Evolutionary conservation across 1,140 invertebrate species (phyloP), one percentile per base, ranked within the genome.

Genomic region (Nautilus pompilius): DNA sequence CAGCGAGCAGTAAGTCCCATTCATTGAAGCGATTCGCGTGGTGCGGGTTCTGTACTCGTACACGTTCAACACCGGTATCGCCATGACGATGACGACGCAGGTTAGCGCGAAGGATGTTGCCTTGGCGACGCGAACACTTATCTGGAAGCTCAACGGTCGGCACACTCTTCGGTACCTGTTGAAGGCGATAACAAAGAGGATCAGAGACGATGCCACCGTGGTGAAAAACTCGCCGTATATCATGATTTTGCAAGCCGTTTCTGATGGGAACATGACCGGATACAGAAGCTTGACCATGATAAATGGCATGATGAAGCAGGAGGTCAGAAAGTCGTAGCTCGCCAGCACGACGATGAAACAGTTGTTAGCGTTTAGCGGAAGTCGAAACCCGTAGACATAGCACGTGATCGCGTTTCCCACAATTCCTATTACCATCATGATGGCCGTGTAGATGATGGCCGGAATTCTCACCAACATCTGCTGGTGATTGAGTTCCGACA

Each of bases 331-430:
- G 30, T 63, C 62, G 1, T 58, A 58, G 45, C 55, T 51, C 10
- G 48, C 62, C n/a, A 63, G 56, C 56, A 45, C 58, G n/a, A 63
- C n/a, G 28, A 63, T 63, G 36, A 63, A 63, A 30, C 62, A 59
- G n/a, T n/a, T n/a, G n/a, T n/a, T n/a, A n/a, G n/a, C n/a, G n/a
- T n/a, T n/a, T n/a, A n/a, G n/a, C n/a, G n/a, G n/a, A n/a, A n/a
- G n/a, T n/a, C n/a, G n/a, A n/a, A n/a, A n/a, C n/a, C n/a, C n/a
- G n/a, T n/a, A n/a, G n/a, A n/a, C n/a, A n/a, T n/a, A n/a, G n/a
- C n/a, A n/a, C 0, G 70, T 71, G 8, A 73, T 56, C 4, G 62
- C 46, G 63, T 75, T 75, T 3, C 73, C 73, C 20, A 70, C 62
- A 3, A 65, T 28, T 2, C 71, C 73, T 13, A 68, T 55, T 2